Percentiles rank a stretch among this genome's conserved stretches.
These are phyloP conservation scores for Gallinago media DNA, from an alignment of 2,113 vertebrate genomes.

Conservation along the genomic window DNA sequence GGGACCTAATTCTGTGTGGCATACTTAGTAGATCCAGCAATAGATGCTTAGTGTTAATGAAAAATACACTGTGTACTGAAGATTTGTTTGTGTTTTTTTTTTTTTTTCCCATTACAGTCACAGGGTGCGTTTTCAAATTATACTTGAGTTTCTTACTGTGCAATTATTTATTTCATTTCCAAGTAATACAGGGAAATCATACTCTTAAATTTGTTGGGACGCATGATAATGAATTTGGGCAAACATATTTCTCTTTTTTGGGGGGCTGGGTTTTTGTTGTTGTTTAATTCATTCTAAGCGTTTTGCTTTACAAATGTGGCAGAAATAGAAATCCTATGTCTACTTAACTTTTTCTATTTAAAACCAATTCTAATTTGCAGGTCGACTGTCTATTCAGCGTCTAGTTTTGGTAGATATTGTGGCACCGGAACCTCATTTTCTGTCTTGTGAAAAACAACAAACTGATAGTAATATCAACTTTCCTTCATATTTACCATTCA, in stretches of 20 bases:
- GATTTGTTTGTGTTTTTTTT: background rate
- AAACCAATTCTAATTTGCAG: slow-evolving; percentile 66
- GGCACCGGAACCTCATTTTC: slow-evolving; percentile 67
- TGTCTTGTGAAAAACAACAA: slow-evolving; percentile 67
- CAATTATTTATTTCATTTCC: background rate
- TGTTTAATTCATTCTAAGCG: background rate
- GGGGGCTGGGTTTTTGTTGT: background rate
- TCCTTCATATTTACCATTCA: slow-evolving; percentile 41
- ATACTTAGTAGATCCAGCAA: background rate
- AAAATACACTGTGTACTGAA: background rate
- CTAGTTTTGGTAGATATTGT: slow-evolving; percentile 68
- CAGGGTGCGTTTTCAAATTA: background rate
- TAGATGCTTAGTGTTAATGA: background rate
- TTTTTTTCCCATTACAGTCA: background rate
- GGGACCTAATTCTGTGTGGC: background rate
- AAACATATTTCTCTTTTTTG: background rate
- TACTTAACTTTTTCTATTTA: background rate
- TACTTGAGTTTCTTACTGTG: background rate
- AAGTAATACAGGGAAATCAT: background rate
- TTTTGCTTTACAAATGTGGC: background rate
- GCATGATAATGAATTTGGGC: background rate
- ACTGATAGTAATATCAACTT: slow-evolving; percentile 60
- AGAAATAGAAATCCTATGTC: background rate
- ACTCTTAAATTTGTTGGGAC: background rate
- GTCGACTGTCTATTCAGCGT: slow-evolving; percentile 50